These are phyloP conservation scores for Orius insidiosus DNA, from an alignment of 1,140 invertebrate species.

Conservation along the genomic window DNA sequence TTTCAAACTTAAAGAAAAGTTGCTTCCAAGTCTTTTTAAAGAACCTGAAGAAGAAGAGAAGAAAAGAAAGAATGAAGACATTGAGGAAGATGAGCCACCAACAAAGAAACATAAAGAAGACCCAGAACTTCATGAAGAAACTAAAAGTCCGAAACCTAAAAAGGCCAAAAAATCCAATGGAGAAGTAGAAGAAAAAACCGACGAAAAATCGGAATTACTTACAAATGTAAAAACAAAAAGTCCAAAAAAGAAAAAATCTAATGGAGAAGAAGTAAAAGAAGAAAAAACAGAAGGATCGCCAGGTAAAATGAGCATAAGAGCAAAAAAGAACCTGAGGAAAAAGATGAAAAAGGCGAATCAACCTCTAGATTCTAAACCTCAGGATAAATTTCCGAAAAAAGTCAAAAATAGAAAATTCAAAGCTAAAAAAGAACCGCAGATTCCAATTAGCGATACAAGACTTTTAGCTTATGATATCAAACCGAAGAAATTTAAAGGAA, in stretches of 20 bases:
- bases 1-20: slow-evolving; percentile 55
- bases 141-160: not conserved
- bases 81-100: too few relatives aligned
- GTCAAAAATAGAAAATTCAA: slow-evolving; percentile 21
- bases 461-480: slow-evolving; percentile 79
- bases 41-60: slow-evolving; percentile 10
- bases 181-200: not conserved
- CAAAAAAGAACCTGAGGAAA: not conserved
- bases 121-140: slow-evolving; percentile 17
- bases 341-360: slow-evolving; percentile 9
- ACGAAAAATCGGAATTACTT: not conserved
- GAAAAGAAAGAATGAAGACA: not conserved
- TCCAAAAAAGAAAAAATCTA: too few relatives aligned
- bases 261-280: slow-evolving; percentile 8
- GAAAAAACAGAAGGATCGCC: not conserved
- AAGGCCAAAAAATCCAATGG: not conserved
- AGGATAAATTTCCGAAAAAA: slow-evolving; percentile 20
- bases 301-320: not conserved
- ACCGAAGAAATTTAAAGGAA: slow-evolving; percentile 71
- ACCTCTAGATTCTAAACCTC: slow-evolving; percentile 22
- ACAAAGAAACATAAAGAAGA: slow-evolving; percentile 15
- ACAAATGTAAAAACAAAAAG: too few relatives aligned
- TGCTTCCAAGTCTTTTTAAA: slow-evolving; percentile 64
- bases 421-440: slow-evolving; percentile 19
- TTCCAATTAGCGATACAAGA: slow-evolving; percentile 50